Evolutionary conservation across 1,140 invertebrate species (phyloP).

Genomic region (Mizuhopecten yessoensis): DNA sequence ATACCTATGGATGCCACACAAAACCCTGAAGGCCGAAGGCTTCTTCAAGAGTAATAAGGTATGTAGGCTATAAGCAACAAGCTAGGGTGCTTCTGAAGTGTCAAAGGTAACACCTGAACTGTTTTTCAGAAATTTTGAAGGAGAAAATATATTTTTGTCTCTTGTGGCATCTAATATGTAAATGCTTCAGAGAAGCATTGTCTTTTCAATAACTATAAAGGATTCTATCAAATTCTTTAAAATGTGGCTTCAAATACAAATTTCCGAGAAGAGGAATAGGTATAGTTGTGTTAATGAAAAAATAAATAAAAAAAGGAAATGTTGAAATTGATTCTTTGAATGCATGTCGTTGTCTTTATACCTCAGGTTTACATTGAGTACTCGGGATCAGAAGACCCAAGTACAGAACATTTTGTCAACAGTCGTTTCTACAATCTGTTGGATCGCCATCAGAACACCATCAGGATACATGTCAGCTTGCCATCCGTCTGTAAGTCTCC

Average conservation of each 20-base stretch:
- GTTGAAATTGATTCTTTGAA: no score
- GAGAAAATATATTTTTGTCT: no score
- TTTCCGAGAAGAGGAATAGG: no score
- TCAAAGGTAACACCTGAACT: no score
- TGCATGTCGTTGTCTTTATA: no score
- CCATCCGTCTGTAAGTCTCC: conserved; percentile 81
- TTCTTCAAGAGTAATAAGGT: conserved; percentile 86
- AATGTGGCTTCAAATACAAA: no score
- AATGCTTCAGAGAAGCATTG: no score
- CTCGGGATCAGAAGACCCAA: conserved; percentile 73
- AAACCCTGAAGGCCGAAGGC: conserved; percentile 84
- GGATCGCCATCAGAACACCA: conserved; percentile 86
- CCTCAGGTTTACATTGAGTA: conserved; percentile 81
- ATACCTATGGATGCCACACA: conserved; percentile 84
- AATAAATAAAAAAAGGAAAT: not conserved
- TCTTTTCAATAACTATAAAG: no score
- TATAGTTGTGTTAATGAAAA: no score
- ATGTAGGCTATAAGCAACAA: conserved; percentile 35
- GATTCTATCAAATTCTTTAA: no score
- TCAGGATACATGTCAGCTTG: conserved; percentile 86
- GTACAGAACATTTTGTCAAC: conserved; percentile 71
- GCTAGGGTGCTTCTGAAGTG: no score
- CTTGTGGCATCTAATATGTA: not conserved
- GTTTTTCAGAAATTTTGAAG: no score
- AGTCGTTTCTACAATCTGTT: conserved; percentile 84